Percentiles rank a stretch among this genome's conserved stretches.
These are phyloP conservation scores for Eristalis intricaria DNA, from an alignment of 2,888 invertebrate genomes.

Conservation along the genomic window DNA sequence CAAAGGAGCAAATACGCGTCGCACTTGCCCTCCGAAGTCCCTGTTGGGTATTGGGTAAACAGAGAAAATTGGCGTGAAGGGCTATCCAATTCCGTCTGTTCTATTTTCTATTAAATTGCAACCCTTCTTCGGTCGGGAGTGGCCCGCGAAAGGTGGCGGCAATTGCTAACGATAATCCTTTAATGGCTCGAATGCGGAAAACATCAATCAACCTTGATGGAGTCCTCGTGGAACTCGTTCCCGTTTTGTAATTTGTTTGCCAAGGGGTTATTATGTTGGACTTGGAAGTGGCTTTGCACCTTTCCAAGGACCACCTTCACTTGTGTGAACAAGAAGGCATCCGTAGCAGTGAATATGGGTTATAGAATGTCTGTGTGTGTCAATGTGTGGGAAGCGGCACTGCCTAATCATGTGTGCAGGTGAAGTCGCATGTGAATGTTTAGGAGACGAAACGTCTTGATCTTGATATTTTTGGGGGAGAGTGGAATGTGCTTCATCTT, in stretches of 20 bases:
- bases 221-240: background rate
- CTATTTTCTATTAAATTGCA: conserved; percentile 5
- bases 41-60: conserved; percentile 23
- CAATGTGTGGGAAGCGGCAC: background rate
- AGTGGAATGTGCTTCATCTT: no score
- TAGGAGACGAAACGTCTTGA: no score
- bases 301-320: background rate
- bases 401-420: no score
- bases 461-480: no score
- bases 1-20: conserved; percentile 15
- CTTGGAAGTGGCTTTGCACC: background rate
- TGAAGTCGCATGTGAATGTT: no score
- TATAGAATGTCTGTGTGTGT: background rate
- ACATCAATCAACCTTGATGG: conserved; percentile 45
- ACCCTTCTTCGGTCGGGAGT: background rate
- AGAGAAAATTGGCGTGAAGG: conserved; percentile 17
- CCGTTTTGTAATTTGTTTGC: background rate
- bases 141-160: background rate
- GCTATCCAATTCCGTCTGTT: background rate
- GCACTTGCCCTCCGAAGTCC: background rate
- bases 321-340: background rate
- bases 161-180: conserved; percentile 22
- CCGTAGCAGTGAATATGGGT: background rate
- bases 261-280: background rate
- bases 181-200: conserved; percentile 16